Evolutionary conservation across 1,140 invertebrate species (phyloP).

Genomic region (Papilio polyxenes): DNA sequence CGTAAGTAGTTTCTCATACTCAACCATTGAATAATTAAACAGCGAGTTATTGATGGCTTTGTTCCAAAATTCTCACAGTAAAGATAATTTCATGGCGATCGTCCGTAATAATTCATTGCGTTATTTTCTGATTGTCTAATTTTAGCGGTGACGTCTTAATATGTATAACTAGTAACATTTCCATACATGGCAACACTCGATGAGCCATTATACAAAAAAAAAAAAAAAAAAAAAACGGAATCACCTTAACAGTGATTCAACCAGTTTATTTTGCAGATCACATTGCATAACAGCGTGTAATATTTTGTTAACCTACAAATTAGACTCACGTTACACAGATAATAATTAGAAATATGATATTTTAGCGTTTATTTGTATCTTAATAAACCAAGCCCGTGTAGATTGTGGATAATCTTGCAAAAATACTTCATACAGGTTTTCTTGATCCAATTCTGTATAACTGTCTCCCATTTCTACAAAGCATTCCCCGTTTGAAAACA

Average conservation of each 20-base stretch:
- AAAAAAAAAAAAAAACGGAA: not conserved
- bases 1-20: not conserved
- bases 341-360: not conserved
- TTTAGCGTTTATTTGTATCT: not conserved
- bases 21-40: not conserved
- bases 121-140: constrained; percentile 6
- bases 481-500: not conserved
- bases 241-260: not conserved
- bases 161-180: constrained; percentile 1
- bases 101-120: not conserved
- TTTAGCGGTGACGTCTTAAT: not conserved
- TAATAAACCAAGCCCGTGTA: too few species aligned
- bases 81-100: not conserved
- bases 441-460: not conserved
- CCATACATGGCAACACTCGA: not conserved
- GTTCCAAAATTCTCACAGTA: constrained; percentile 10
- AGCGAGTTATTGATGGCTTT: not conserved
- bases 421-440: not conserved
- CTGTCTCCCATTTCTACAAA: not conserved
- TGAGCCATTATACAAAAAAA: not conserved
- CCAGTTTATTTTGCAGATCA: not conserved
- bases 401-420: not conserved
- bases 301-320: not conserved
- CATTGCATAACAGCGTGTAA: not conserved
- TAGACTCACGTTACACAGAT: not conserved